Evolutionary conservation across 2,888 invertebrate species (phyloP).

Genomic region (Drosophila quinaria): DNA sequence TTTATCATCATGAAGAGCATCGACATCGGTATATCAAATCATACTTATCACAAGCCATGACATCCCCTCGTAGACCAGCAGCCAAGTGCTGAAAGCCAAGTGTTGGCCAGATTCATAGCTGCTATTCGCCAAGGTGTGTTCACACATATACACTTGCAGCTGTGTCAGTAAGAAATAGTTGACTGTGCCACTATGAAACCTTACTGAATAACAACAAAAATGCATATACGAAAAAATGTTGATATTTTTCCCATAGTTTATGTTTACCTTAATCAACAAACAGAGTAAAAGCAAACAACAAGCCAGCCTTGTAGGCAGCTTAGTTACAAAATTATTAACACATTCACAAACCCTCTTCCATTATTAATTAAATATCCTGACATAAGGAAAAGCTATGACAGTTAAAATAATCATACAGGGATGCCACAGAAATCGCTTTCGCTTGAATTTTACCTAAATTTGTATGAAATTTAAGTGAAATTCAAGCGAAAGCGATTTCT

Average conservation of each 20-base stretch:
- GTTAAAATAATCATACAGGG: too few species aligned
- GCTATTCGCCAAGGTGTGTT: conserved; percentile 24
- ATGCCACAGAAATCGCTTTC: too few species aligned
- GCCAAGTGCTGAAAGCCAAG: conserved; percentile 17
- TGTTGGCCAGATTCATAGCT: conserved; percentile 7
- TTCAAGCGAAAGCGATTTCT: too few species aligned
- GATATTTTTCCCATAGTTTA: background rate
- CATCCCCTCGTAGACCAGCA: conserved; percentile 24
- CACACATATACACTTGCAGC: background rate
- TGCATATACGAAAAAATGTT: too few species aligned
- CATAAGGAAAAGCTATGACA: too few species aligned
- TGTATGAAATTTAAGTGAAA: too few species aligned
- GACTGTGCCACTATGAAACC: background rate
- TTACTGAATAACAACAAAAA: too few species aligned
- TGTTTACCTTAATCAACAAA: conserved; percentile 38
- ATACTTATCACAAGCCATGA: conserved; percentile 36
- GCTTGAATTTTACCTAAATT: too few species aligned
- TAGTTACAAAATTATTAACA: background rate
- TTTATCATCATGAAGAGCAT: conserved; percentile 27
- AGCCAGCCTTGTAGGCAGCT: conserved; percentile 3
- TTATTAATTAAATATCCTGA: background rate
- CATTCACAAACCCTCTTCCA: background rate
- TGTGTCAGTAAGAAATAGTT: conserved; percentile 32
- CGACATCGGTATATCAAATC: conserved; percentile 37
- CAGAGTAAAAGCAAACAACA: conserved; percentile 4